phyloP scores from a whole-genome alignment of 2,113 vertebrate species.

The Oxyura jamaicensis region DNA sequence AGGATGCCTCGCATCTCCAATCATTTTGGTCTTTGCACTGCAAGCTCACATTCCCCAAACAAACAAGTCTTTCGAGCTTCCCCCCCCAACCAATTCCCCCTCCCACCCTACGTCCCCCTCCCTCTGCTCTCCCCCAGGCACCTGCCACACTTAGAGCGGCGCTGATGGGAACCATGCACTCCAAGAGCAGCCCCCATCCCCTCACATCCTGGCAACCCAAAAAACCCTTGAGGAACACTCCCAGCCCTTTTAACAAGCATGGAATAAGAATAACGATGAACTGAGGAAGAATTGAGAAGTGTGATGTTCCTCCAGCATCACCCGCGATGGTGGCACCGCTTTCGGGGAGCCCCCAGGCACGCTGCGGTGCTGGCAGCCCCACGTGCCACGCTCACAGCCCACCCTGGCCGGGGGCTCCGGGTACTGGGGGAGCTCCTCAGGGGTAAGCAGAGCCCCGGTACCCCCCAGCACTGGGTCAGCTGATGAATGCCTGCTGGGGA shows the following conservation, averaged over 20 bases:
- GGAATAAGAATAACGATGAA: not conserved
- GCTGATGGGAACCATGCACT: not conserved
- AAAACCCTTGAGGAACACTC: not conserved
- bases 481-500: slow-evolving; percentile 5
- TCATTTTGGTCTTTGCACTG: not conserved
- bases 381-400: not conserved
- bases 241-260: not conserved
- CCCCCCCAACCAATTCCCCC: no score
- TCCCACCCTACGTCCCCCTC: no score
- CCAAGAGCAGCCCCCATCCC: not conserved
- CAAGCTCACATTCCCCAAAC: not conserved
- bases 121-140: not conserved
- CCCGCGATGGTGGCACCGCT: fast-evolving
- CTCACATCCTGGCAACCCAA: not conserved
- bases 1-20: not conserved
- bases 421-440: not conserved
- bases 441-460: not conserved
- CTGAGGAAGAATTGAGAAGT: not conserved
- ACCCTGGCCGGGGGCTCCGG: not conserved
- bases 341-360: not conserved
- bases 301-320: not conserved
- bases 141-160: not conserved
- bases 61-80: not conserved
- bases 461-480: not conserved
- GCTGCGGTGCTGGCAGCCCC: not conserved